Conservation (phyloP, 2,888 invertebrate genomes). For the Rhogogaster chlorosoma region DNA sequence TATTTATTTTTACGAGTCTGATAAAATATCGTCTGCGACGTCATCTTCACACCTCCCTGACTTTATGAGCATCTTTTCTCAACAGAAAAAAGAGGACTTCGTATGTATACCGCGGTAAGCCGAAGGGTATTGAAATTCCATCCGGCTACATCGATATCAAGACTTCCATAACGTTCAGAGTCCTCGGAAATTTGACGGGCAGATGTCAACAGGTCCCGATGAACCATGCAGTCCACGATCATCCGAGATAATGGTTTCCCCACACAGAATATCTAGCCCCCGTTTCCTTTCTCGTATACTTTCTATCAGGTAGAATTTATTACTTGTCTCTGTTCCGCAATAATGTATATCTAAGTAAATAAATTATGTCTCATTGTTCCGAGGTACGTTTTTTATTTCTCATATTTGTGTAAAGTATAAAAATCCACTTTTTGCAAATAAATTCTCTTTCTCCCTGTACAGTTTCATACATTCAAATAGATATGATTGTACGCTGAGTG, state of each 20-base stretch:
- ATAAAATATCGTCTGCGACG: constrained; percentile 11
- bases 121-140: constrained; percentile 30
- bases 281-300: background rate
- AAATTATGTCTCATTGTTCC: background rate
- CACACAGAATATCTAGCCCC: background rate
- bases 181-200: constrained; percentile 6
- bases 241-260: background rate
- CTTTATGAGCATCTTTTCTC: constrained; percentile 21
- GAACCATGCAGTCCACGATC: constrained; percentile 18
- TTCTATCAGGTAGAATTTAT: background rate
- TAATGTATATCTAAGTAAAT: background rate
- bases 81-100: background rate
- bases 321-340: background rate
- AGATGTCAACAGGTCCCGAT: constrained; percentile 23
- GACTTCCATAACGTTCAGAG: background rate
- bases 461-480: background rate
- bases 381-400: background rate
- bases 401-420: background rate
- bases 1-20: constrained; percentile 24
- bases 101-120: background rate
- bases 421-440: background rate
- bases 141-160: constrained; percentile 24
- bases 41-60: constrained; percentile 33
- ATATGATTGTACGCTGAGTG: background rate
- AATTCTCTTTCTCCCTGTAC: background rate